A percentile compares a stretch with the other conserved stretches of the same genome.
These are phyloP conservation scores for Urocitellus parryii DNA, from an alignment of 2,113 vertebrate genomes.

Conservation along the genomic window DNA sequence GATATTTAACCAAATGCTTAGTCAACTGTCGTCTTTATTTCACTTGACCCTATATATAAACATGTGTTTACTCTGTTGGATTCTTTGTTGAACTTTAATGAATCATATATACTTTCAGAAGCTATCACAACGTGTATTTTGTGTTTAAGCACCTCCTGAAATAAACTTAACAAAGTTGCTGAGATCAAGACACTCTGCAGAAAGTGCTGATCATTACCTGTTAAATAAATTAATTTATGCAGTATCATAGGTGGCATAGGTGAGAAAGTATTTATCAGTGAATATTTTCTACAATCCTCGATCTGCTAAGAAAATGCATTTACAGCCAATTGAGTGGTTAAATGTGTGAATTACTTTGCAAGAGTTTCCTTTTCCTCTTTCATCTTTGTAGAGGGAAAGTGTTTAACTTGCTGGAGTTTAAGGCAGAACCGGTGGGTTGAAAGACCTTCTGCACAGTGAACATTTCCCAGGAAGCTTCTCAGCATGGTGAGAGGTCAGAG, in stretches of 20 bases:
- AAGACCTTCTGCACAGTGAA: neutral
- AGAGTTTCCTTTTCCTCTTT: slow-evolving; percentile 3
- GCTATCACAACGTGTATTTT: neutral
- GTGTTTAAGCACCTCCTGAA: neutral
- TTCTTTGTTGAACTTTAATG: neutral
- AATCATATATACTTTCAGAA: neutral
- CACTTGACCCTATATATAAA: neutral
- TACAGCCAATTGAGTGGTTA: slow-evolving; percentile 50
- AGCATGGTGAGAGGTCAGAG: neutral
- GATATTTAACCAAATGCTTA: slow-evolving; percentile 42
- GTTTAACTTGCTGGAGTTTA: neutral
- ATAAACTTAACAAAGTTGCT: slow-evolving; percentile 31
- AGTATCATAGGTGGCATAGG: slow-evolving; percentile 4
- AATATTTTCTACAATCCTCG: slow-evolving; percentile 61
- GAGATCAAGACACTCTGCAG: slow-evolving; percentile 57
- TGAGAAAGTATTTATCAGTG: slow-evolving; percentile 62
- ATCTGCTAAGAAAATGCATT: slow-evolving; percentile 71
- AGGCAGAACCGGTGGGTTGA: neutral
- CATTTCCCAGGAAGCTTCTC: neutral
- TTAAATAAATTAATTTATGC: slow-evolving; percentile 71
- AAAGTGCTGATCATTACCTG: slow-evolving; percentile 57
- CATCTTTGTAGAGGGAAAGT: neutral
- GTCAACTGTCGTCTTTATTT: neutral
- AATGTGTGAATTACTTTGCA: slow-evolving; percentile 44
- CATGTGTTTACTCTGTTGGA: neutral